Base-by-base conservation (phyloP, 2,888 invertebrate genomes). In the Diachrysia chrysitis region DNA sequence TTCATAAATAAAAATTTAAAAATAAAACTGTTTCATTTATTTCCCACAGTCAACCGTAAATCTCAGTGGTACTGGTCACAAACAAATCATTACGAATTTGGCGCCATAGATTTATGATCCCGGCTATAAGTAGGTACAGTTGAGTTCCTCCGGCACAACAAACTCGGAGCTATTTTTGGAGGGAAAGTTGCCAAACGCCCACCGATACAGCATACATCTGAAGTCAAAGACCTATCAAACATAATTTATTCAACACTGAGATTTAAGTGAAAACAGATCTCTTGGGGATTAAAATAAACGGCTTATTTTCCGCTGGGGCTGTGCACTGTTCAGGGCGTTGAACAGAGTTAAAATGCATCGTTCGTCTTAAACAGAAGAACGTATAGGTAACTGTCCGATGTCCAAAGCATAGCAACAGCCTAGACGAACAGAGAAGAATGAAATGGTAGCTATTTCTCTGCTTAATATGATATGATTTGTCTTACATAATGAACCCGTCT, bases 211-310 rank as follows among this genome's bases (percentile, higher is more conserved):
- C 29, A 59, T 35, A 48, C 56, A 42, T 66, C 62, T 51, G 54
- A 72, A 81, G 83, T 81, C 83, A 83, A 83, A 83, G 82, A 83
- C 82, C 85, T 79, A 61, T 61, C 63, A 55, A 21, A 57, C 53
- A 14, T 37, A 19, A 73, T 75, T 63, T 59, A 67, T 64, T 61
- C 17, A 25, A 64, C 17, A 64, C 57, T 32, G 25, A 16, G 61
- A 63, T 66, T 73, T 61, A 17, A 68, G 23, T 55, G 58, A 58
- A 72, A 80, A 81, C 63, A 58, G 25, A 64, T 14, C 10, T 71
- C 64, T 72, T 73, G 66, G 64, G 69, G 69, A 77, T 63, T n/a
- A 14, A 73, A 68, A 79, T 79, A 73, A 57, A 53, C n/a, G 5
- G n/a, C 6, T 42, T n/a, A 5, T n/a, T 6, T 42, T 42, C n/a